Evolutionary conservation across 2,888 invertebrate genomes (phyloP).

Genomic region (Cephus pygmeus): DNA sequence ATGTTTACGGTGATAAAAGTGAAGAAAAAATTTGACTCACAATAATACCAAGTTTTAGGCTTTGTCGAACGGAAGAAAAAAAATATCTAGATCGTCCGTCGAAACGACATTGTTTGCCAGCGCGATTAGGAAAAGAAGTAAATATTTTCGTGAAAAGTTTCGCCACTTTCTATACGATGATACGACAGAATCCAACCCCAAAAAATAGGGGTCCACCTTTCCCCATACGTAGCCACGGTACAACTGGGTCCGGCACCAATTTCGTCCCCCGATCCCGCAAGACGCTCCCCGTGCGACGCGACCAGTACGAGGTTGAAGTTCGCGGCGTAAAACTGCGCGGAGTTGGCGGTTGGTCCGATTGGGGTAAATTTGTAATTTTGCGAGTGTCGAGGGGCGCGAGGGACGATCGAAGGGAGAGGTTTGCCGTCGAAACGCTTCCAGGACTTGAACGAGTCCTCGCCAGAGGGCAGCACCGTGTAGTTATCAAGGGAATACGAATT

Average conservation of each 20-base stretch:
- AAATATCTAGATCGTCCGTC: conserved; percentile 19
- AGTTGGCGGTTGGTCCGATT: background rate
- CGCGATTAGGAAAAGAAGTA: conserved; percentile 24
- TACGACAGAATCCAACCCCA: background rate
- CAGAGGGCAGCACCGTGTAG: conserved; percentile 50
- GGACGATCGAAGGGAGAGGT: background rate
- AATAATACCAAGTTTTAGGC: background rate
- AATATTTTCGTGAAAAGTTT: conserved; percentile 23
- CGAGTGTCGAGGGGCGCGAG: conserved; percentile 17
- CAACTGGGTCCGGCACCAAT: background rate
- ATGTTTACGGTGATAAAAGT: background rate
- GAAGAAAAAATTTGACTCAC: background rate
- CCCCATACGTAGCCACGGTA: background rate
- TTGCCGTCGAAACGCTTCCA: background rate
- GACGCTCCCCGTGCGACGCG: background rate
- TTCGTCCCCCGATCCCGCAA: background rate
- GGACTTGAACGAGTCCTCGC: conserved; percentile 30
- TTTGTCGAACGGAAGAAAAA: conserved; percentile 4
- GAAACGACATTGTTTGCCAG: conserved; percentile 16
- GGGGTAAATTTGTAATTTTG: conserved; percentile 18
- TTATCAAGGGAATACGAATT: background rate
- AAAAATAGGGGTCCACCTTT: background rate
- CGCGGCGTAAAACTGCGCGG: background rate
- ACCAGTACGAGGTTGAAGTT: background rate
- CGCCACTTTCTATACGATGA: background rate